A percentile compares a stretch with the other conserved stretches of the same genome.
Conservation (phyloP, 2,888 invertebrate species). For the Tetrapedia diversipes region DNA sequence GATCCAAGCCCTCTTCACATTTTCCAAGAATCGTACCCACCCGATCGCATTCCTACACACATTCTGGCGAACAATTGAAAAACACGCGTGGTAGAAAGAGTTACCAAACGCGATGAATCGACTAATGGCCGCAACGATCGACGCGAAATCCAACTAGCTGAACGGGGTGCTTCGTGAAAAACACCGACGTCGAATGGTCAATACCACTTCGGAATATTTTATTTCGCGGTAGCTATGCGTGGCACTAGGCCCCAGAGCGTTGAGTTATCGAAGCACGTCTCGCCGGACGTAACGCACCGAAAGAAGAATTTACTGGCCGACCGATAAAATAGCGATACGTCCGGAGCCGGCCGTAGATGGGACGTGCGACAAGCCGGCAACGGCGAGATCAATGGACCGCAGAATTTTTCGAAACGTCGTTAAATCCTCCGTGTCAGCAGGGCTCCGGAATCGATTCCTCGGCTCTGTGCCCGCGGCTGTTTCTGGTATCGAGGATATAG, state of each 20-base stretch:
- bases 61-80: too few relatives aligned
- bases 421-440: constrained; percentile 65
- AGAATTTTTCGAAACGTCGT: constrained; percentile 69
- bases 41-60: too few relatives aligned
- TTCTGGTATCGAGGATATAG: constrained; percentile 48
- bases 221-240: constrained; percentile 36
- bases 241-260: constrained; percentile 16
- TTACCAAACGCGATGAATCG: not conserved
- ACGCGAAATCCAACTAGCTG: not conserved
- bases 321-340: constrained; percentile 67
- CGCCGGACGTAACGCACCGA: constrained; percentile 53
- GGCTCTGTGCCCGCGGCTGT: constrained; percentile 33
- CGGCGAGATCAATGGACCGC: constrained; percentile 64
- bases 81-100: too few relatives aligned
- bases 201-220: constrained; percentile 53
- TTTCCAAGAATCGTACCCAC: too few relatives aligned
- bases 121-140: not conserved
- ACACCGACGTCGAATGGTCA: constrained; percentile 33
- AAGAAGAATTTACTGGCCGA: constrained; percentile 61
- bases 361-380: constrained; percentile 67
- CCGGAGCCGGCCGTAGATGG: constrained; percentile 59
- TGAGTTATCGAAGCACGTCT: constrained; percentile 61
- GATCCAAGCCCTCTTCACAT: too few relatives aligned
- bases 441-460: constrained; percentile 49
- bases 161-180: constrained; percentile 41